Base-by-base conservation (phyloP, 2,113 vertebrate genomes). In the Silurus meridionalis region DNA sequence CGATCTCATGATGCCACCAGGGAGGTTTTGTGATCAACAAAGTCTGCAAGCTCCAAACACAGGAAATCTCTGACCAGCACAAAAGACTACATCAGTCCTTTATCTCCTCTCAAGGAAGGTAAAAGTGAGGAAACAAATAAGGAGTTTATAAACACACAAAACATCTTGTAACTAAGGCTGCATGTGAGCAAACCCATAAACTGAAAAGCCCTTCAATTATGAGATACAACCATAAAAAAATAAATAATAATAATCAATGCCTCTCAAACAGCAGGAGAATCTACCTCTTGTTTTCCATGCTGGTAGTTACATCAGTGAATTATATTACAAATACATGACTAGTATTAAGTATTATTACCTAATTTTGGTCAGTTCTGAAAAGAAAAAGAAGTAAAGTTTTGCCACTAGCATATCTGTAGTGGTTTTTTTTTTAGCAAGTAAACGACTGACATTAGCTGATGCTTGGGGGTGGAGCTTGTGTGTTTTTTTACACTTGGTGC, bases 1-100 rank as follows among this genome's bases (percentile, higher is more conserved):
- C 75, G 55, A 83, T 79, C 66, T 83, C 83, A 64, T 57, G 15
- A 52, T 8, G 85, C 64, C 72, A 13, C 64, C 78, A 87, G 69
- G 23, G 85, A 85, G 11, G 78, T 81, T 61, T 25, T 8, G 66
- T n/a, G 87, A 82, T 90, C 81, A 83, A 48, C 1, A 17, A 86
- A 84, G 86, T 86, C 81, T 89, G 55, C 23, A 84, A 63, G 86
- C 75, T 86, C 86, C 67, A 85, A 85, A 85, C 25, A 85, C 57
- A 85, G 72, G 11, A 86, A 82, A 82, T 25, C 61, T 67, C 61
- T 53, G 48, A 71, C 71, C 53, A 72, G 74, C 48, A 50, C 85
- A 75, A 81, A 82, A 83, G 55, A 46, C 37, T 9, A 9, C 8
- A 60, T 8, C 28, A 28, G n/a, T 5, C 2, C 7, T 28, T 15